Percentiles rank a stretch among this genome's conserved stretches.
These are phyloP conservation scores for Staurois parvus DNA, from an alignment of 2,797 vertebrate genomes.

Conservation along the genomic window DNA sequence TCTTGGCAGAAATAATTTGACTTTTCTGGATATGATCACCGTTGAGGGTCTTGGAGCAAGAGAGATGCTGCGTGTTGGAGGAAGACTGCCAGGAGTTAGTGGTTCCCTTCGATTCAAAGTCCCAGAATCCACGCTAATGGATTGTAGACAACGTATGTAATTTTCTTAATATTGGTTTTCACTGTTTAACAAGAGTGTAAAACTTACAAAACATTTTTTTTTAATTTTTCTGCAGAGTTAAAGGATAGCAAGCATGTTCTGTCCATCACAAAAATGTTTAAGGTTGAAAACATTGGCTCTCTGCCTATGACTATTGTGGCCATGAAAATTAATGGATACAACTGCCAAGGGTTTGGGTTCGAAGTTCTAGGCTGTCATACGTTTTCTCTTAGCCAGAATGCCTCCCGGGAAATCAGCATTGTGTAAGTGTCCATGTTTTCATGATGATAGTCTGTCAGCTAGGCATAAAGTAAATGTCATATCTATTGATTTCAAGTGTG, in stretches of 20 bases:
- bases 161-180: not conserved
- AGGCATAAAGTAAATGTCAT: too few relatives aligned
- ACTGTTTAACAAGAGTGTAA: not conserved
- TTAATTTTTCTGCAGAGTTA: conserved; percentile 77
- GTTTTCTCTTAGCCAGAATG: conserved; percentile 89
- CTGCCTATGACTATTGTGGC: conserved; percentile 91
- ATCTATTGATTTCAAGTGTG: too few relatives aligned
- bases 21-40: conserved; percentile 88
- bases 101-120: conserved; percentile 97
- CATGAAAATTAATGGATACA: conserved; percentile 96
- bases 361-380: conserved; percentile 91
- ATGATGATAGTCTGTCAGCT: too few relatives aligned
- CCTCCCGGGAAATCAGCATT: conserved; percentile 92
- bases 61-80: conserved; percentile 91
- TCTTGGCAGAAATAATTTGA: conserved; percentile 91
- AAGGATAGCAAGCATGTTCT: conserved; percentile 92
- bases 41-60: conserved; percentile 92
- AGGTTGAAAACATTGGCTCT: conserved; percentile 95
- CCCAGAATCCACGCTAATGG: conserved; percentile 95
- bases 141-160: conserved; percentile 91
- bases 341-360: conserved; percentile 96
- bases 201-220: conserved; percentile 12
- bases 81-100: conserved; percentile 88
- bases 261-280: conserved; percentile 95
- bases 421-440: conserved; percentile 80